phyloP scores from a whole-genome alignment of 2,888 invertebrate species.

The Leptura quadrifasciata region DNA sequence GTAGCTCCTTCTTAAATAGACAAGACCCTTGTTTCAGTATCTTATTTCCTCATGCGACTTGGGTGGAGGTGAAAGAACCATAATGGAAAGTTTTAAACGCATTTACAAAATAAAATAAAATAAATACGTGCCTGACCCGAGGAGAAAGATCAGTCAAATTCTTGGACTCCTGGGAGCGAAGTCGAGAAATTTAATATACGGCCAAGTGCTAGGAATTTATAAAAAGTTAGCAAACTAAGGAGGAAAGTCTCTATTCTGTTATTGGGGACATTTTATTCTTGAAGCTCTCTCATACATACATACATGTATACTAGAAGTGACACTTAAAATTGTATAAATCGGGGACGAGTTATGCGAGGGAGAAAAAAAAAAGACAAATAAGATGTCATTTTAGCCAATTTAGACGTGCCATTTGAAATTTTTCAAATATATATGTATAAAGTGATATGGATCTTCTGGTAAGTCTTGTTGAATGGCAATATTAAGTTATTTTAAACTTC shows the following conservation, averaged over 20 bases:
- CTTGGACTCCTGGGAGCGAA: slow-evolving; percentile 57
- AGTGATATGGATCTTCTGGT: too few species aligned
- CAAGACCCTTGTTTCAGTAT: background rate
- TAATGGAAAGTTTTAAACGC: slow-evolving; percentile 50
- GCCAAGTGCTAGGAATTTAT: slow-evolving; percentile 60
- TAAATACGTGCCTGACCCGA: slow-evolving; percentile 54
- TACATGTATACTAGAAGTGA: background rate
- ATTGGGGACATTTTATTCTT: slow-evolving; percentile 19
- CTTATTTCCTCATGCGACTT: background rate
- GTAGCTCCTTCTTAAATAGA: too few species aligned
- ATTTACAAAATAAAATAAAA: slow-evolving; percentile 56
- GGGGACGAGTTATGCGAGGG: background rate
- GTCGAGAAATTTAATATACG: slow-evolving; percentile 64
- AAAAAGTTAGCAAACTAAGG: slow-evolving; percentile 49
- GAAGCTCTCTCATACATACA: background rate
- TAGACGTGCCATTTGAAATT: too few species aligned
- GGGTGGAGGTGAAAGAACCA: slow-evolving; percentile 5
- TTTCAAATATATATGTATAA: too few species aligned
- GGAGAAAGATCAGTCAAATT: slow-evolving; percentile 63
- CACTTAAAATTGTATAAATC: background rate
- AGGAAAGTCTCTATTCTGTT: slow-evolving; percentile 23
- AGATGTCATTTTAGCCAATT: background rate
- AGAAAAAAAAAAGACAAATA: background rate
- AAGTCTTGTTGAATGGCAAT: too few species aligned
- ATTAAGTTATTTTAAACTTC: too few species aligned